Percentiles rank a stretch among this genome's conserved stretches.
These are phyloP conservation scores for Notiomystis cincta DNA, from an alignment of 2,113 vertebrate species.

Conservation along the genomic window DNA sequence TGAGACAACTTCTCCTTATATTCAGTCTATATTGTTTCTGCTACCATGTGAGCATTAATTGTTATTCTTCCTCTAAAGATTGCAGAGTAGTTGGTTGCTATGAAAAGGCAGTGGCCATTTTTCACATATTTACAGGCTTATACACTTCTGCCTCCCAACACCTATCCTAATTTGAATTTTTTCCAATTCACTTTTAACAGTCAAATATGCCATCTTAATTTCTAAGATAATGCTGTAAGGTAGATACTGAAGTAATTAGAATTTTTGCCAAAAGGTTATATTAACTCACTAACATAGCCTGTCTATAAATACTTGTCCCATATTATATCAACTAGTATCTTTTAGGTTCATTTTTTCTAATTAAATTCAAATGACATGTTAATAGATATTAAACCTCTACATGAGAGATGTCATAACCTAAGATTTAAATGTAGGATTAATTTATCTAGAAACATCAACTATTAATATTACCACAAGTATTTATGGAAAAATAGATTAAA, in stretches of 20 bases:
- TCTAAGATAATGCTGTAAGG: not conserved
- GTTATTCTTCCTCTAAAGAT: not conserved
- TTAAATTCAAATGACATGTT: not conserved
- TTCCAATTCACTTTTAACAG: not conserved
- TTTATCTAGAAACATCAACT: not conserved
- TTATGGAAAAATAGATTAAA: not conserved
- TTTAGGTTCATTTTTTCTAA: constrained; percentile 27
- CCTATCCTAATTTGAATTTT: not conserved
- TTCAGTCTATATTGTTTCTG: not conserved
- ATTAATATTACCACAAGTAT: not conserved
- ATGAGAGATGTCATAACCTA: not conserved
- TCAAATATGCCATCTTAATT: not conserved
- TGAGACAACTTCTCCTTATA: not conserved
- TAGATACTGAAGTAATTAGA: not conserved
- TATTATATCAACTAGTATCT: not conserved
- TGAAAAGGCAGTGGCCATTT: not conserved
- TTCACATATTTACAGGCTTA: not conserved
- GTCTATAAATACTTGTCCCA: not conserved
- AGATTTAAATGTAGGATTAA: not conserved
- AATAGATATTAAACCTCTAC: constrained; percentile 12
- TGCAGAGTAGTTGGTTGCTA: not conserved
- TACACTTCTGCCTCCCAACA: not conserved
- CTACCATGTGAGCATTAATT: not conserved
- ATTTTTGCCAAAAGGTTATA: constrained; percentile 1
- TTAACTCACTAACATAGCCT: not conserved